Evolutionary conservation across 1,140 invertebrate species (phyloP).

Genomic region (Achatina immaculata): DNA sequence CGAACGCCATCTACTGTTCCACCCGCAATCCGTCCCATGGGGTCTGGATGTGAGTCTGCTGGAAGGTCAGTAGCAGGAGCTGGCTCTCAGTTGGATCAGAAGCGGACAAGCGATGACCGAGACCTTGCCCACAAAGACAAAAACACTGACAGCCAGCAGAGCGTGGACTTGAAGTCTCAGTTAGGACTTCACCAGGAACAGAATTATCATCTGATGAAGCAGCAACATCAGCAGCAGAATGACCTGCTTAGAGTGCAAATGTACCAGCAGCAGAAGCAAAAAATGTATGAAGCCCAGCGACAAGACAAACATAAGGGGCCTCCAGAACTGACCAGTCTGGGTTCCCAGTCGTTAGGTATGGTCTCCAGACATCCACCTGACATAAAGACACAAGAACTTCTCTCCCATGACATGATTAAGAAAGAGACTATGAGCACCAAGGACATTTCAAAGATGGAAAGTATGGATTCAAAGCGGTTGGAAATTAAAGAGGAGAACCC

Average conservation of each 20-base stretch:
- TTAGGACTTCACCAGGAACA: slow-evolving; percentile 72
- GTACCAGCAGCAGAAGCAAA: slow-evolving; percentile 64
- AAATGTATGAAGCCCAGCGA: slow-evolving; percentile 60
- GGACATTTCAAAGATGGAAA: slow-evolving; percentile 23
- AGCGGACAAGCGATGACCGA: slow-evolving; percentile 42
- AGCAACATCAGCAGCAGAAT: slow-evolving; percentile 31
- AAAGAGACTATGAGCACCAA: slow-evolving; percentile 40
- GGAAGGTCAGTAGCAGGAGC: neutral
- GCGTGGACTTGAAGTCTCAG: slow-evolving; percentile 71
- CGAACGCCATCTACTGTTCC: neutral
- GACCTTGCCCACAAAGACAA: slow-evolving; percentile 62
- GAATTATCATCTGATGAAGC: slow-evolving; percentile 50
- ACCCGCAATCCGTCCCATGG: neutral
- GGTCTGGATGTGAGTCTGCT: neutral
- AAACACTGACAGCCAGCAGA: slow-evolving; percentile 71
- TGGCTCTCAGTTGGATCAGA: neutral
- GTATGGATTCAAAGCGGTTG: slow-evolving; percentile 35
- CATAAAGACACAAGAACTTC: slow-evolving; percentile 21
- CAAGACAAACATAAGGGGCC: slow-evolving; percentile 44
- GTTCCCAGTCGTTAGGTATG: neutral
- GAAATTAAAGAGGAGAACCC: slow-evolving; percentile 45
- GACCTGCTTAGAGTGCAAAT: slow-evolving; percentile 48
- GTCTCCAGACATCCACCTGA: neutral
- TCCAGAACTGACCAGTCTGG: slow-evolving; percentile 40
- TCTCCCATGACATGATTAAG: slow-evolving; percentile 40